A percentile compares a stretch with the other conserved stretches of the same genome.
phyloP scores from a whole-genome alignment of 2,888 invertebrate species.

The Clanis bilineata region DNA sequence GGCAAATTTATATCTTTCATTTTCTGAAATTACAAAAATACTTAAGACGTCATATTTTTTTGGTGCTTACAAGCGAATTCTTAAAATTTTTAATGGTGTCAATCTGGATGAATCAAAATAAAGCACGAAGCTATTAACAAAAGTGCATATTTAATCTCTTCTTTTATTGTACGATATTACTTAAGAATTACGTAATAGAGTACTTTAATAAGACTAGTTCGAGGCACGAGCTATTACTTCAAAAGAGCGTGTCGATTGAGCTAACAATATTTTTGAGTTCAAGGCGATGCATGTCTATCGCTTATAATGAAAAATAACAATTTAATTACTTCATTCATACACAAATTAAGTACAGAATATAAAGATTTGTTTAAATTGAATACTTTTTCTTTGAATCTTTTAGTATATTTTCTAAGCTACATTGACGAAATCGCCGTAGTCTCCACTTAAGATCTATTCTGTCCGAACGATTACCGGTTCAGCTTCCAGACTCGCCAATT shows the following conservation, averaged over 20 bases:
- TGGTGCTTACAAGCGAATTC: neutral
- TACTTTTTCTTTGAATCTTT: neutral
- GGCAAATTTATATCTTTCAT: slow-evolving; percentile 85
- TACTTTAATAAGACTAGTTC: neutral
- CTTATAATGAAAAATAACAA: neutral
- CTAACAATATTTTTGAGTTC: neutral
- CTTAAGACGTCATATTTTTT: neutral
- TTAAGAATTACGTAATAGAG: neutral
- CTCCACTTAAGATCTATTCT: slow-evolving; percentile 10
- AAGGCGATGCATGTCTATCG: slow-evolving; percentile 1
- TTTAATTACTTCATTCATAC: neutral
- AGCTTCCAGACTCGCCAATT: slow-evolving; percentile 7
- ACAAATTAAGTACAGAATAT: neutral
- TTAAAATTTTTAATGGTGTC: neutral
- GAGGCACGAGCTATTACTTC: neutral
- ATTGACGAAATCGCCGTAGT: neutral
- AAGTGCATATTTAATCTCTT: neutral
- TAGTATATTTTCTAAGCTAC: neutral
- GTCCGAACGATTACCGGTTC: slow-evolving; percentile 3
- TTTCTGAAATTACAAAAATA: slow-evolving; percentile 79
- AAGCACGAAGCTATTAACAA: neutral
- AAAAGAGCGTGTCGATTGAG: neutral
- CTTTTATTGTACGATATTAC: neutral
- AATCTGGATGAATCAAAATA: neutral
- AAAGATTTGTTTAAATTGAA: neutral